Evolutionary conservation across 2,797 vertebrate species (phyloP).

Genomic region (Phrynocephalus forsythii): DNA sequence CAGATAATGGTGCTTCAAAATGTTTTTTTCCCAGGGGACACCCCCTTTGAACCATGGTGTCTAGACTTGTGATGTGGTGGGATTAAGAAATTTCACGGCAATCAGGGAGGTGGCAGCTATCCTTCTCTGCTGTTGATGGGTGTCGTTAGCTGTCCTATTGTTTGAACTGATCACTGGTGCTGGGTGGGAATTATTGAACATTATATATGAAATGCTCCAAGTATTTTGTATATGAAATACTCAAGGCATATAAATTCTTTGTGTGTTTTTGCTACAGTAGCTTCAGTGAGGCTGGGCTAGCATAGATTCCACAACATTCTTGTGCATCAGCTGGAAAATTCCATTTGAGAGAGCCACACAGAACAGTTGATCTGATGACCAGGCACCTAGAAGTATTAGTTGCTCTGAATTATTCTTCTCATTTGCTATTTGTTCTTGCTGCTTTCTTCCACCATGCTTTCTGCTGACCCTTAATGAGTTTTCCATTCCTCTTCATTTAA

Average conservation of each 20-base stretch:
- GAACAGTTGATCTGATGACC: conserved; percentile 24
- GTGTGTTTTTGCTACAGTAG: neutral
- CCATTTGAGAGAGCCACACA: neutral
- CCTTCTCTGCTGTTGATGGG: no score
- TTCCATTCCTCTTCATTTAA: conserved; percentile 37
- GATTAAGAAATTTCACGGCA: no score
- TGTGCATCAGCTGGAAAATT: neutral
- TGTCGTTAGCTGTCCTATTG: no score
- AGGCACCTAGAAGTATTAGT: neutral
- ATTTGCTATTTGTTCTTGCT: neutral
- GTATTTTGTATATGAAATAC: neutral
- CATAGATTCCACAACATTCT: neutral
- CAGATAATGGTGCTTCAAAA: no score
- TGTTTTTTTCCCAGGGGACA: no score
- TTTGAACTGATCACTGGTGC: no score
- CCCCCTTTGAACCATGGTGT: no score
- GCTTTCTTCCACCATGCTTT: conserved; percentile 3
- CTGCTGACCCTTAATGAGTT: conserved; percentile 25
- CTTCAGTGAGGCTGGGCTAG: neutral
- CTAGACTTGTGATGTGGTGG: no score
- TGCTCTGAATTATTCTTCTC: conserved; percentile 8
- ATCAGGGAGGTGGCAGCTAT: no score
- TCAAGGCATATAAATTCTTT: neutral
- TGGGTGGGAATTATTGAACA: neutral
- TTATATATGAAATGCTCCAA: neutral